Evolutionary conservation across 2,113 vertebrate genomes (phyloP), one percentile per base, ranked within the genome.

Genomic region (Triplophysa tibetana): DNA sequence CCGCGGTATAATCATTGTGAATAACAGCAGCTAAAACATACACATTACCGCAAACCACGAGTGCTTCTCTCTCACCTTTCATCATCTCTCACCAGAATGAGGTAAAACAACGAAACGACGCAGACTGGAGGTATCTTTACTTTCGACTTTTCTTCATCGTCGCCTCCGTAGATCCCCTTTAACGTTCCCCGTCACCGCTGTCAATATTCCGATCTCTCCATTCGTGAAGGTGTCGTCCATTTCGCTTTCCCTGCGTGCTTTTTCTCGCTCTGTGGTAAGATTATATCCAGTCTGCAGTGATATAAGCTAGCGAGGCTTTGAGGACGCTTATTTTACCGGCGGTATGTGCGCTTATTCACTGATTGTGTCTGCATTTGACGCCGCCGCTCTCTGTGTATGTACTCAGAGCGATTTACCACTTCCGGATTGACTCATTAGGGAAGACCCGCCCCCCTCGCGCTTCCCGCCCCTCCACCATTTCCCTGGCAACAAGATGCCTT

Each of bases 391-490:
- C 21, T 23, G 16, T 56, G 19, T 75, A 19, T 75, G 56, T 75
- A 50, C 52, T 50, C 63, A 76, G 19, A 70, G 75, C 81, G 84
- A 82, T 80, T 29, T 21, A 6, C 69, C 80, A 91, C 89, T 93
- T 92, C 91, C 91, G 89, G 87, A 84, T 87, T 86, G 86, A 85
- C 72, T 84, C 79, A 86, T 81, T 85, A 82, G 77, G 61, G 17
- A 70, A 79, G 64, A 69, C 81, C 82, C 82, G 63, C 83, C 85
- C 79, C 52, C 41, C 11, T 12, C 16, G 16, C 52, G 67, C 67
- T 58, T 26, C 78, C 68, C 77, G 75, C 78, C 56, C 43, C 29
- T 68, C 24, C 72, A 52, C 74, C 72, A 84, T 87, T 85, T 78
- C 77, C 88, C 85, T 87, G 81, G 88, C 81, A 89, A 88, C 86